Conservation (phyloP, 2,113 vertebrate genomes). For the Speoplatyrhinus poulsoni region DNA sequence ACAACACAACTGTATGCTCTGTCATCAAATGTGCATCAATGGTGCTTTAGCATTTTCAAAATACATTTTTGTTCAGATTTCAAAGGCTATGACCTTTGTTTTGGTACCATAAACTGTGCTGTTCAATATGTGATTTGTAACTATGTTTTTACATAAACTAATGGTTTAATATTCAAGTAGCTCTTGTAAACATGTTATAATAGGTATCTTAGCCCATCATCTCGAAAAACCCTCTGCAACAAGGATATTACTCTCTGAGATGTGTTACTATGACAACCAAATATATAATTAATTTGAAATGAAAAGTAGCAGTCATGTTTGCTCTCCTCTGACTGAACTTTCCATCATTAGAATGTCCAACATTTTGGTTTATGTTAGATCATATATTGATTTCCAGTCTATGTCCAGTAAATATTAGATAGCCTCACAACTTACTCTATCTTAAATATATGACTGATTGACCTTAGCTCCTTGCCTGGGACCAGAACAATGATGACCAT, state of each 20-base stretch:
- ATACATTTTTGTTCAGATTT: too few relatives aligned
- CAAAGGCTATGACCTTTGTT: not conserved
- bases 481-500: too few relatives aligned
- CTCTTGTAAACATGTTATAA: not conserved
- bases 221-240: too few relatives aligned
- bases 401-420: too few relatives aligned
- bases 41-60: conserved; percentile 8
- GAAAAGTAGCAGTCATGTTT: not conserved
- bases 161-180: not conserved
- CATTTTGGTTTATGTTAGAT: too few relatives aligned
- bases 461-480: too few relatives aligned
- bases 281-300: conserved; percentile 21
- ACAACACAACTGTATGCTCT: not conserved
- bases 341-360: not conserved
- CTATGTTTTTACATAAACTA: not conserved
- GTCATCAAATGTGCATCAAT: not conserved
- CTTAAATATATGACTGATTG: too few relatives aligned
- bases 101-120: not conserved
- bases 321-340: not conserved
- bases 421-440: too few relatives aligned
- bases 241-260: too few relatives aligned
- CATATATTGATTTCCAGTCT: too few relatives aligned
- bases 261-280: conserved; percentile 39
- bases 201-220: too few relatives aligned
- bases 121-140: not conserved